Evolutionary conservation across 2,888 invertebrate species (phyloP).

Genomic region (Apotomis betuletana): DNA sequence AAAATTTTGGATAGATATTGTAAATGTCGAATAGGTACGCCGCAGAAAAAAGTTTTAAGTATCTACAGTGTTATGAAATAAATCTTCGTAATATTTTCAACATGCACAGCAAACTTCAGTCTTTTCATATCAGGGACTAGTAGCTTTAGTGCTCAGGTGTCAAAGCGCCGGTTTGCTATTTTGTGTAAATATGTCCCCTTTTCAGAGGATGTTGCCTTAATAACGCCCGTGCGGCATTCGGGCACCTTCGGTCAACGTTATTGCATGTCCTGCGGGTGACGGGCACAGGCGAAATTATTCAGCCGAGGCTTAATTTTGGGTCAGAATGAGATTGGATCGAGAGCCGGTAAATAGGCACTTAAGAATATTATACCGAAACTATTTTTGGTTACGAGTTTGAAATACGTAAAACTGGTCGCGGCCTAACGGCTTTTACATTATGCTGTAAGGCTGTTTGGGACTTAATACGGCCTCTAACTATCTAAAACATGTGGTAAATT

Average conservation of each 20-base stretch:
- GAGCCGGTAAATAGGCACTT: constrained; percentile 40
- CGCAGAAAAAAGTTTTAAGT: too few species aligned
- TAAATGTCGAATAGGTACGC: too few species aligned
- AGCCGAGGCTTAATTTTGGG: constrained; percentile 40
- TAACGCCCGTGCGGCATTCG: constrained; percentile 5
- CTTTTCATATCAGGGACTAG: background rate
- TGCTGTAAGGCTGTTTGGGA: constrained; percentile 20
- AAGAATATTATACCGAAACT: constrained; percentile 38
- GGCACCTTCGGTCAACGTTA: constrained; percentile 36
- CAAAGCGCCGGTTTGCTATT: constrained; percentile 4
- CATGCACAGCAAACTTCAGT: background rate
- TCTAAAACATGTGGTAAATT: background rate
- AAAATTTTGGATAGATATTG: too few species aligned
- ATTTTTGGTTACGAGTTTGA: constrained; percentile 30
- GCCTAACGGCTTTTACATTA: constrained; percentile 10
- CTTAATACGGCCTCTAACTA: background rate
- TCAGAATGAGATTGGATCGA: constrained; percentile 38
- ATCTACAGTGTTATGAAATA: background rate
- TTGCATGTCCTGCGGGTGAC: constrained; percentile 38
- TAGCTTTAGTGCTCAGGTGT: background rate
- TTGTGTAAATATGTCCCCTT: constrained; percentile 23
- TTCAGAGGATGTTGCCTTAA: constrained; percentile 25
- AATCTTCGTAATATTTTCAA: background rate
- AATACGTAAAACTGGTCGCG: constrained; percentile 5
- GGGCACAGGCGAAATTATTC: constrained; percentile 35